These are phyloP conservation scores for Falcaria lacertinaria DNA, from an alignment of 2,888 invertebrate genomes.

Conservation along the genomic window DNA sequence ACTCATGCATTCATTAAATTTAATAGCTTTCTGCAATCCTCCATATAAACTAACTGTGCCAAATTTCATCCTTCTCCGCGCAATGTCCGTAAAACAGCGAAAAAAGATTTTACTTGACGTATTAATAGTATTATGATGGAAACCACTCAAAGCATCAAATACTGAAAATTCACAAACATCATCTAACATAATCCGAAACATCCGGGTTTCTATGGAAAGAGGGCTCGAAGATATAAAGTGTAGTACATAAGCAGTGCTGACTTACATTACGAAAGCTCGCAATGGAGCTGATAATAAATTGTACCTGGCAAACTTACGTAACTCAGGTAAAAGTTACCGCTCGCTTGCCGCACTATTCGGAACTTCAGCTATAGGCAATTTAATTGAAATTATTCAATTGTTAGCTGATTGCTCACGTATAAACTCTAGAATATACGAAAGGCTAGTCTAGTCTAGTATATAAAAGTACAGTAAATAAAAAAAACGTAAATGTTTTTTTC, in stretches of 20 bases:
- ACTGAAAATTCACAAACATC: conserved; percentile 7
- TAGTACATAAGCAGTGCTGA: conserved; percentile 49
- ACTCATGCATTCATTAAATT: too few species aligned
- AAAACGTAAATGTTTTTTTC: too few species aligned
- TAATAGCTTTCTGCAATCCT: too few species aligned
- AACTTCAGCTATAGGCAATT: conserved; percentile 49
- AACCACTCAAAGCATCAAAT: too few species aligned
- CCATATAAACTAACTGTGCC: too few species aligned
- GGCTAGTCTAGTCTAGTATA: too few species aligned
- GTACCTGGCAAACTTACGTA: conserved; percentile 67
- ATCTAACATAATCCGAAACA: conserved; percentile 22
- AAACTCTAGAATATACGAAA: too few species aligned
- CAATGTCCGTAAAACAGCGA: too few species aligned
- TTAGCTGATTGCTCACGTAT: conserved; percentile 6
- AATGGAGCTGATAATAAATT: conserved; percentile 71
- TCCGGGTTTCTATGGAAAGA: conserved; percentile 41
- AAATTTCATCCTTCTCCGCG: too few species aligned
- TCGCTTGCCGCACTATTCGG: conserved; percentile 59
- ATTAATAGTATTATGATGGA: too few species aligned
- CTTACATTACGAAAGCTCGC: conserved; percentile 73
- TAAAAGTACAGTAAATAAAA: too few species aligned
- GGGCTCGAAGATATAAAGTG: conserved; percentile 40
- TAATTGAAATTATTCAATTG: neutral
- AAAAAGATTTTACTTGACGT: too few species aligned
- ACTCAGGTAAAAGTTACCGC: conserved; percentile 73